Conservation (phyloP, 2,797 vertebrate species). For the Prionace glauca region DNA sequence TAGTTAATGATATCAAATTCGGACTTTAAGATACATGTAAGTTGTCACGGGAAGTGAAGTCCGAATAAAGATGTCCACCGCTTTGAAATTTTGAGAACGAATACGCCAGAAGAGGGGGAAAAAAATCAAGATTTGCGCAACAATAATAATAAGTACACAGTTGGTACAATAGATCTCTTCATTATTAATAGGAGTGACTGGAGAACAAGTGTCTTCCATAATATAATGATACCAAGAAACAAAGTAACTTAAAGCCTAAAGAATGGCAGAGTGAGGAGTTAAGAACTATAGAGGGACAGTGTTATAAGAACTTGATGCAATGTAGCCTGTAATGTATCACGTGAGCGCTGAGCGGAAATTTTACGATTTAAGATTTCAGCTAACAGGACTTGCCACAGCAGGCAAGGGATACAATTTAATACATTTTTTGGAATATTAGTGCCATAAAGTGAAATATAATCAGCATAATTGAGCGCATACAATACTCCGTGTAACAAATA, state of each 20-base stretch:
- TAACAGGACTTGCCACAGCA: too few species aligned
- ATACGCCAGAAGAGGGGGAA: background rate
- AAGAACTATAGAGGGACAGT: background rate
- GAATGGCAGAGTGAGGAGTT: background rate
- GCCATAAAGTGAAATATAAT: background rate
- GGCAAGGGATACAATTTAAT: background rate
- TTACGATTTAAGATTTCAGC: background rate
- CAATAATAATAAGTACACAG: background rate
- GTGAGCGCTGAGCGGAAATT: background rate
- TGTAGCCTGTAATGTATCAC: background rate
- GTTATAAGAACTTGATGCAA: background rate
- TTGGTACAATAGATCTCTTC: background rate
- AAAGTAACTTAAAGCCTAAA: background rate
- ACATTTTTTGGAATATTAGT: background rate
- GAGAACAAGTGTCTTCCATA: background rate
- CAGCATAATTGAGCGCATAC: background rate
- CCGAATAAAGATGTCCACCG: too few species aligned
- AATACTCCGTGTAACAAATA: background rate
- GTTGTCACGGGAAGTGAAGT: background rate
- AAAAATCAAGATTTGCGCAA: background rate
- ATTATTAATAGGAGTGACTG: background rate
- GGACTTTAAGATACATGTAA: background rate
- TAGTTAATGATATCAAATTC: background rate
- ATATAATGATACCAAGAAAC: background rate
- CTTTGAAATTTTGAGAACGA: background rate